phyloP scores from a whole-genome alignment of 2,797 vertebrate genomes.

The Labeo calbasu region DNA sequence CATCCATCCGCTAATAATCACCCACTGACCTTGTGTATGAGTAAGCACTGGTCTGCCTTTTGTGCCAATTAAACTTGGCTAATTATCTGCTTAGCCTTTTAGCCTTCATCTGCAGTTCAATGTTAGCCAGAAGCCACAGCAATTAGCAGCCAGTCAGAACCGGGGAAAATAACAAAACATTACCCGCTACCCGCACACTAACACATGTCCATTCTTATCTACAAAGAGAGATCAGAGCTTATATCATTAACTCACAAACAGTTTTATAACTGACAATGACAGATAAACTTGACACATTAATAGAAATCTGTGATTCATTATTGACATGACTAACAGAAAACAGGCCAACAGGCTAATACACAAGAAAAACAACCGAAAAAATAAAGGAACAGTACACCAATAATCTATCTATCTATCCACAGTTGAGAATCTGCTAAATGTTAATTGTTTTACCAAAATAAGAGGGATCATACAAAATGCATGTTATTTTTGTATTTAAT shows the following conservation, averaged over 20 bases:
- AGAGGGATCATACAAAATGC: no score
- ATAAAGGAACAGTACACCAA: background rate
- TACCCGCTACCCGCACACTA: background rate
- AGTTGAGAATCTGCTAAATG: no score
- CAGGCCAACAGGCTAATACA: background rate
- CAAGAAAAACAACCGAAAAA: background rate
- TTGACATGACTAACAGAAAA: background rate
- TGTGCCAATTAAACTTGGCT: slow-evolving; percentile 40
- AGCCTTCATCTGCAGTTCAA: slow-evolving; percentile 36
- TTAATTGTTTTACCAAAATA: no score
- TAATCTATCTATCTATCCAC: background rate
- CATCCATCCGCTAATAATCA: slow-evolving; percentile 33
- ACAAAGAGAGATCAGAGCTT: background rate
- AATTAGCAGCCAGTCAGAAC: slow-evolving; percentile 21
- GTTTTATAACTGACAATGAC: background rate
- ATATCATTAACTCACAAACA: background rate
- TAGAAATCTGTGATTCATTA: background rate
- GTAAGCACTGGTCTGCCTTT: slow-evolving; percentile 6
- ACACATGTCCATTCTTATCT: slow-evolving; percentile 1
- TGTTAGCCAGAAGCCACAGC: slow-evolving; percentile 33
- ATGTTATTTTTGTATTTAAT: no score
- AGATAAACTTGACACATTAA: slow-evolving; percentile 13
- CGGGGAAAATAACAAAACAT: background rate
- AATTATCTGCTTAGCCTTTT: slow-evolving; percentile 48
- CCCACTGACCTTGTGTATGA: slow-evolving; percentile 28